Evolutionary conservation across 2,113 vertebrate species (phyloP).

Genomic region (Abramis brama): DNA sequence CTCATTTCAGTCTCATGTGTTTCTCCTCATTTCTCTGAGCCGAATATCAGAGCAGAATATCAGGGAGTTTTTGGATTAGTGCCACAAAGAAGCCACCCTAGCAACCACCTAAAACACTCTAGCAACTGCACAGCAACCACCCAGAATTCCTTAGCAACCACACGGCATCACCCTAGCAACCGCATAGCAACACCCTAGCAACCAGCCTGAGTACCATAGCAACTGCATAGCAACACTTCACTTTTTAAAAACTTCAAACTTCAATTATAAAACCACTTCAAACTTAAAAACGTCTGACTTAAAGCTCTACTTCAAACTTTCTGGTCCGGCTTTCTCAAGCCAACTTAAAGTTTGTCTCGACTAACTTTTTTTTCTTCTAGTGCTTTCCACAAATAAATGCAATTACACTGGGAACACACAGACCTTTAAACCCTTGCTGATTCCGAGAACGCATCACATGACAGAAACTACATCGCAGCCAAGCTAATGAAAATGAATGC

Average conservation of each 20-base stretch:
- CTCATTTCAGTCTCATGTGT: neutral
- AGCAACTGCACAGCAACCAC: neutral
- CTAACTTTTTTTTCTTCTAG: neutral
- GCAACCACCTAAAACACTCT: neutral
- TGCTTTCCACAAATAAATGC: neutral
- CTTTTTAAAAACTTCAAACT: no score
- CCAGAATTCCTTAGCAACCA: no score
- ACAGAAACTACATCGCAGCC: neutral
- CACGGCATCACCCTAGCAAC: neutral
- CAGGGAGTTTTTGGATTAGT: neutral
- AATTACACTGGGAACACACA: neutral
- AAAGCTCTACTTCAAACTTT: no score
- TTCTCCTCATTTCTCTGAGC: neutral
- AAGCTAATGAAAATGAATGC: conserved; percentile 27
- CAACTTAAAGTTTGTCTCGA: no score
- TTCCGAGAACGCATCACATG: neutral
- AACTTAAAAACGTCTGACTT: no score
- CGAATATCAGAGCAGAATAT: neutral
- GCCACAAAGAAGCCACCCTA: neutral
- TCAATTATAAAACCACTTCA: no score
- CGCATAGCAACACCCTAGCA: no score
- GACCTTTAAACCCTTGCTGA: conserved; percentile 4
- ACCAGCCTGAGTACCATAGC: no score
- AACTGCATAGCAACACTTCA: no score
- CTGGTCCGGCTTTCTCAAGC: no score